Percentiles rank a stretch among this genome's conserved stretches.
These are phyloP conservation scores for Plodia interpunctella DNA, from an alignment of 1,140 invertebrate species.

Conservation along the genomic window DNA sequence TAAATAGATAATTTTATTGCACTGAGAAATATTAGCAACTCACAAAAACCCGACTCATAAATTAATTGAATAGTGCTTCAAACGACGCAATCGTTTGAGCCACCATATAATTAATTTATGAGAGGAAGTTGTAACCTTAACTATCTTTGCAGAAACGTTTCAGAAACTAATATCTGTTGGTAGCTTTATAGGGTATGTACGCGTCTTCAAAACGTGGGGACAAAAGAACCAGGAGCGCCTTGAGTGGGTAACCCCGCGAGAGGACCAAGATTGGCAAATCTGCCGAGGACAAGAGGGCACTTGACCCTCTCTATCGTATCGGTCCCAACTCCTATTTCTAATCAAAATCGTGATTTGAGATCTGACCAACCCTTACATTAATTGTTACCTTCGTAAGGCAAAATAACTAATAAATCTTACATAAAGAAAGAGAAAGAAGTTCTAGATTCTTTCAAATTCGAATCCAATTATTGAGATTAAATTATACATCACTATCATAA, in stretches of 20 bases:
- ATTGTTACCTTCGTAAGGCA: background rate
- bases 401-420: background rate
- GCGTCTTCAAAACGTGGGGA: conserved; percentile 16
- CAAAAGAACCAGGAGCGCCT: conserved; percentile 31
- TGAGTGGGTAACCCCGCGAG: conserved; percentile 37
- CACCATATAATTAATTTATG: no score
- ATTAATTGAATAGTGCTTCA: no score
- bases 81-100: no score
- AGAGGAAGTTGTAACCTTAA: background rate
- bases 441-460: no score
- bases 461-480: no score
- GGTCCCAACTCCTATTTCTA: conserved; percentile 23
- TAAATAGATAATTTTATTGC: no score
- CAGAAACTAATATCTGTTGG: conserved; percentile 1
- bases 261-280: conserved; percentile 53
- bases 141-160: background rate
- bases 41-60: no score
- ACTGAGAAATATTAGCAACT: no score
- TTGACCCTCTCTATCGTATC: conserved; percentile 46
- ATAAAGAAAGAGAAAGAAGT: background rate
- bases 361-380: conserved; percentile 9
- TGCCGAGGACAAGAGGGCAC: conserved; percentile 43
- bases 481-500: no score
- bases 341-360: conserved; percentile 19
- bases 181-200: conserved; percentile 8